phyloP scores from a whole-genome alignment of 2,113 vertebrate genomes.

The Forbesichthys papilliferus region DNA sequence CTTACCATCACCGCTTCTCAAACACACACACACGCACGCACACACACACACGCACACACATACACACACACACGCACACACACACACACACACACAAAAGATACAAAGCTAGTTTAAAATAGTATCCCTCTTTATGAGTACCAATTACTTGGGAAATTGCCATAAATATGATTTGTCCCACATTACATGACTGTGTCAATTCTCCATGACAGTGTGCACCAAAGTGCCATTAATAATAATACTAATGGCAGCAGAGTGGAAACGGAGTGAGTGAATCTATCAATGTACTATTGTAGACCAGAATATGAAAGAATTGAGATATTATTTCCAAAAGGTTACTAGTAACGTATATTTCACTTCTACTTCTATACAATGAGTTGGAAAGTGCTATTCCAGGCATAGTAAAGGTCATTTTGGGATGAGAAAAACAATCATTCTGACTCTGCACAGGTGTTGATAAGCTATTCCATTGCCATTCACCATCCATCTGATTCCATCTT shows the following conservation, averaged over 20 bases:
- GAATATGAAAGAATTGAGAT: neutral
- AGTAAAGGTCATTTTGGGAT: constrained; percentile 4
- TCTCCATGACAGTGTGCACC: neutral
- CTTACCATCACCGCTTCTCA: neutral
- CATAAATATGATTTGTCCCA: constrained; percentile 9
- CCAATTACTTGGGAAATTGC: constrained; percentile 18
- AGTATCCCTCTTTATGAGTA: constrained; percentile 8
- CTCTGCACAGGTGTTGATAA: neutral
- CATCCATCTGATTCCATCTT: no score
- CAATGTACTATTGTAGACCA: neutral
- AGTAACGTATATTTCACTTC: neutral
- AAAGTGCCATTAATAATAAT: constrained; percentile 13
- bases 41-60: neutral
- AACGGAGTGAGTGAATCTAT: neutral
- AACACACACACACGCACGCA: no score
- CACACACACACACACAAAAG: neutral
- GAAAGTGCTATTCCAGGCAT: neutral
- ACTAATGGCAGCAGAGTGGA: neutral
- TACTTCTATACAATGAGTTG: neutral
- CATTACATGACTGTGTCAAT: neutral
- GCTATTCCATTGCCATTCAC: no score
- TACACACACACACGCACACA: neutral
- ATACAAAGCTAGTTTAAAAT: constrained; percentile 1
- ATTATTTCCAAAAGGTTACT: constrained; percentile 9
- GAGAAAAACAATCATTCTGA: neutral